Evolutionary conservation across 2,888 invertebrate genomes (phyloP).

Genomic region (Leptinotarsa peninsularis): DNA sequence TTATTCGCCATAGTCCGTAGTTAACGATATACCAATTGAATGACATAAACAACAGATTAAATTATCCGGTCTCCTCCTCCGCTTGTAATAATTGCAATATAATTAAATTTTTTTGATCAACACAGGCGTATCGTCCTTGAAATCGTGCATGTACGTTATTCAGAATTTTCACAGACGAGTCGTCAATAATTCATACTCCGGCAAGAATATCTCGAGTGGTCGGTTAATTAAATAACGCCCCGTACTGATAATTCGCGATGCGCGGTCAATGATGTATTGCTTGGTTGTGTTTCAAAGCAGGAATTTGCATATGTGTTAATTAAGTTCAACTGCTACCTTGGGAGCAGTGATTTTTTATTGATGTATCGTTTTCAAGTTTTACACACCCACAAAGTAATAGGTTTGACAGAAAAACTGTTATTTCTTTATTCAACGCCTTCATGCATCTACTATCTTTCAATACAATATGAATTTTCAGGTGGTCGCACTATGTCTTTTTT

Average conservation of each 20-base stretch:
- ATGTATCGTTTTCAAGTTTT: no score
- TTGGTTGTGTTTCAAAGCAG: not conserved
- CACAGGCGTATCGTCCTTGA: constrained; percentile 35
- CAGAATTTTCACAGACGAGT: constrained; percentile 35
- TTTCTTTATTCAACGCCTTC: no score
- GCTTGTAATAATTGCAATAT: constrained; percentile 23
- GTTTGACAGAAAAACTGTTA: no score
- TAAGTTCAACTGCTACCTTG: no score
- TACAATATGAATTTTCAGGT: no score
- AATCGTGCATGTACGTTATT: constrained; percentile 32
- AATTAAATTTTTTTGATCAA: constrained; percentile 17
- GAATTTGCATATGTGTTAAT: not conserved
- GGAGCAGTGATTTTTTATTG: no score
- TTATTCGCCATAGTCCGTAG: no score
- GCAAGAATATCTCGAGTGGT: constrained; percentile 32
- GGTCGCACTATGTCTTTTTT: no score
- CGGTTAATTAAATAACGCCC: constrained; percentile 42
- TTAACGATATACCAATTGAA: no score
- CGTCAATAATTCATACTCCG: constrained; percentile 40
- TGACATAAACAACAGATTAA: constrained; percentile 9
- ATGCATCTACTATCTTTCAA: no score
- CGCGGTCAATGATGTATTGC: not conserved
- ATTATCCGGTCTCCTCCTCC: constrained; percentile 27
- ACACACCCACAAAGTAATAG: no score
- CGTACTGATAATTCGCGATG: constrained; percentile 28